Base-by-base conservation (phyloP, 2,888 invertebrate species). In the Nezara viridula region DNA sequence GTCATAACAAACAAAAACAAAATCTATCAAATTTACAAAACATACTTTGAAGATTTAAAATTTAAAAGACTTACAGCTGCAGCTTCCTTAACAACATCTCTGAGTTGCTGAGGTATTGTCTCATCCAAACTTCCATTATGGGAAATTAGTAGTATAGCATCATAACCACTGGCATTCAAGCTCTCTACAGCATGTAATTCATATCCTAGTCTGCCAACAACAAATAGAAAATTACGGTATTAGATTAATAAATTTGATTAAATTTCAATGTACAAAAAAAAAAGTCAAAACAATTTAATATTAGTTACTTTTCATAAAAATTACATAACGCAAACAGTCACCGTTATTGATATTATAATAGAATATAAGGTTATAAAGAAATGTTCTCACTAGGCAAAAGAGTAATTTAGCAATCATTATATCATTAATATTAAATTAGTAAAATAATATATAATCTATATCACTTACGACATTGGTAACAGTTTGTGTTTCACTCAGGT, bases 141-240 rank as follows among this genome's bases (percentile, higher is more conserved):
- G 2, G 90, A 89, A 40, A 90, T 88, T 21, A 90, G 52, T 52
- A 93, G 91, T 86, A 93, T 92, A 52, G 92, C 92, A 91, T 93
- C 93, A 92, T 92, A 93, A 73, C 91, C 92, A 2, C 90, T 40
- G 86, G 86, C 90, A 21, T 91, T 90, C 47, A 92, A 55, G 49
- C 89, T 90, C 10, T 89, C 90, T 24, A 90, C 91, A 49, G 89
- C 88, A 44, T 90, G 90, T 0, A 91, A n/a, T 27, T 86, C 50
- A 60, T 90, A 91, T n/a, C 90, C 91, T 85, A 91, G 90, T 44
- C 91, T 91, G 88, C 37, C 19, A 73, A 6, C 27, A 73, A 37
- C 21, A 37, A 73, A 73, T 73, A 27, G n/a, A n/a, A 1, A n/a
- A 55, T 55, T 10, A n/a, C 4, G 27, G 27, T 9, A 5, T 66